A percentile compares a stretch with the other conserved stretches of the same genome.
Evolutionary conservation across 2,888 invertebrate species (phyloP).

Genomic region (Mesopsocus fuscifrons): DNA sequence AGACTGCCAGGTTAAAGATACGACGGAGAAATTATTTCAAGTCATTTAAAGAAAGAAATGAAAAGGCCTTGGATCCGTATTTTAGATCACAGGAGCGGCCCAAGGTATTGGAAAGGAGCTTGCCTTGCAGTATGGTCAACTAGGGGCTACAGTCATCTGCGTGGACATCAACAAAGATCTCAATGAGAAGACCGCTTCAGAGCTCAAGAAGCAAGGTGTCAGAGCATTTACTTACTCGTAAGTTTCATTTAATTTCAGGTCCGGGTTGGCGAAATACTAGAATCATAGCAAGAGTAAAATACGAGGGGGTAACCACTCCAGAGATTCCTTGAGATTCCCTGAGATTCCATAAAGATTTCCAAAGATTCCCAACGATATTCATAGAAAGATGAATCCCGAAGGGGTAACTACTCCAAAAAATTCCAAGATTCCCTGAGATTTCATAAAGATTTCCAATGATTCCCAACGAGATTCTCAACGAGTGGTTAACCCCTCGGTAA

Average conservation of each 20-base stretch:
- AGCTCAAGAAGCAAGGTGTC: conserved; percentile 30
- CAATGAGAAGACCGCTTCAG: conserved; percentile 44
- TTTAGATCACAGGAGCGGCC: conserved; percentile 64
- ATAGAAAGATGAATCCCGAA: background rate
- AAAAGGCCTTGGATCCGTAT: too few species aligned
- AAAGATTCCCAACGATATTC: too few species aligned
- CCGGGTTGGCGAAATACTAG: background rate
- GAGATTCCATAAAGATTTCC: too few species aligned
- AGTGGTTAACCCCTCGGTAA: too few species aligned
- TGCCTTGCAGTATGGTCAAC: conserved; percentile 46
- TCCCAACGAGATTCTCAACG: too few species aligned
- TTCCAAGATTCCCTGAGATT: too few species aligned
- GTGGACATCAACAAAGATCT: conserved; percentile 53
- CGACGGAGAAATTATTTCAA: background rate
- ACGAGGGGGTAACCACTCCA: background rate
- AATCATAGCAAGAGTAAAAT: background rate
- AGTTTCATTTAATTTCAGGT: too few species aligned
- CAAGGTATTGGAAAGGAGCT: conserved; percentile 70
- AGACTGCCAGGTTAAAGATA: too few species aligned
- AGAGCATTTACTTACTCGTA: conserved; percentile 18
- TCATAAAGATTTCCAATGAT: too few species aligned
- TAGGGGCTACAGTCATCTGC: conserved; percentile 53
- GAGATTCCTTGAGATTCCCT: too few species aligned
- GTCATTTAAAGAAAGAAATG: too few species aligned
- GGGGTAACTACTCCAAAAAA: too few species aligned